Evolutionary conservation across 2,888 invertebrate species (phyloP), one percentile per base, ranked within the genome.

Genomic region (Eulithis prunata): DNA sequence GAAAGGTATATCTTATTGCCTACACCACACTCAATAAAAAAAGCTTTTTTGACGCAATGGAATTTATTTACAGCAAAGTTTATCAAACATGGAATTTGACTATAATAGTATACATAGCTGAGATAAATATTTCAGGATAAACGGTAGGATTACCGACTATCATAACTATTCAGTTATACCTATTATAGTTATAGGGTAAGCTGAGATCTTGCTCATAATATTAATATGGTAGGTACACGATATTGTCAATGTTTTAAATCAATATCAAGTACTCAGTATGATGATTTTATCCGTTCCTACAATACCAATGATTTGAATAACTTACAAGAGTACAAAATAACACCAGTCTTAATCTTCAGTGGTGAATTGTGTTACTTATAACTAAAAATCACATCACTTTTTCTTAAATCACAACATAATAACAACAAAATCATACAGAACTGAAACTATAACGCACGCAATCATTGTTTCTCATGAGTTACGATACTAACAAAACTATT

Each of bases 371-470:
- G 74, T 75, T 62, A 71, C 81, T 82, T 84, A 83, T 57, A 74
- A 73, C 79, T 82, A 80, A 78, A 75, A 77, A 82, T 82, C 78
- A 84, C 77, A 82, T 81, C 69, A 79, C 76, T 79, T 79, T 78
- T 68, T 70, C 81, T 82, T 82, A 81, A 69, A 71, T 69, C 76
- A 71, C 68, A 73, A 73, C 65, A 73, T 73, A 72, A 66, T 66
- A 74, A 68, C 60, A 71, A 68, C 57, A 62, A 66, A 71, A 65
- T 63, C 57, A 67, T 63, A 63, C 21, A 62, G 54, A 59, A 60
- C 54, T 57, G 21, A 63, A 62, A 65, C 21, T n/a, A 43, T 14
- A 45, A 52, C 11, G 58, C 59, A 57, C 57, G 57, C 57, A 49
- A 55, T 11, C 21, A 41, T 38, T 45, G 4, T 52, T 45, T 53